phyloP scores from a whole-genome alignment of 2,888 invertebrate genomes.

The Germaria angustata region DNA sequence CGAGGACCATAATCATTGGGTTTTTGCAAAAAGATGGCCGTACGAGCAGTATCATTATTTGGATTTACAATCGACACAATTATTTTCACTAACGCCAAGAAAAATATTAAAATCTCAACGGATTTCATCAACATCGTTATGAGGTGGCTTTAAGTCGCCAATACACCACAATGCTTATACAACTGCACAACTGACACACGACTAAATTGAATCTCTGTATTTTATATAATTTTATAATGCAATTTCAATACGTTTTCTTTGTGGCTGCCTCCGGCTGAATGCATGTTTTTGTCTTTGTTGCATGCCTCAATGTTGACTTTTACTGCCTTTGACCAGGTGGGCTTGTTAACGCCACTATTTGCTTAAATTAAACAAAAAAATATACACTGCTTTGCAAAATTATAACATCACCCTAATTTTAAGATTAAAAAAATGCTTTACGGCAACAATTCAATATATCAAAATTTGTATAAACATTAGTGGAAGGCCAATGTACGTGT shows the following conservation, averaged over 20 bases:
- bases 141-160: neutral
- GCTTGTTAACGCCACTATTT: constrained; percentile 62
- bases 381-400: no score
- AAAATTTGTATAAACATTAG: no score
- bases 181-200: neutral
- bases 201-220: constrained; percentile 35
- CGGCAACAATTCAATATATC: no score
- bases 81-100: constrained; percentile 23
- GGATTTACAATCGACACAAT: constrained; percentile 72
- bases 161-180: constrained; percentile 18
- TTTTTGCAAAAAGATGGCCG: constrained; percentile 73
- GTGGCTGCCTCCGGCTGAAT: constrained; percentile 10
- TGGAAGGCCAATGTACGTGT: no score
- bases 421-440: no score
- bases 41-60: constrained; percentile 72
- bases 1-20: constrained; percentile 71
- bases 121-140: constrained; percentile 4
- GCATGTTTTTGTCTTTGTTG: constrained; percentile 29
- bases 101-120: constrained; percentile 11
- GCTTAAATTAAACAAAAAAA: constrained; percentile 25
- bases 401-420: no score
- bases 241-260: constrained; percentile 48
- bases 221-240: constrained; percentile 43
- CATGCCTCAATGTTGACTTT: constrained; percentile 56
- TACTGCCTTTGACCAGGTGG: constrained; percentile 58